These are phyloP conservation scores for Nilaparvata lugens DNA, from an alignment of 1,140 invertebrate genomes.

Conservation along the genomic window DNA sequence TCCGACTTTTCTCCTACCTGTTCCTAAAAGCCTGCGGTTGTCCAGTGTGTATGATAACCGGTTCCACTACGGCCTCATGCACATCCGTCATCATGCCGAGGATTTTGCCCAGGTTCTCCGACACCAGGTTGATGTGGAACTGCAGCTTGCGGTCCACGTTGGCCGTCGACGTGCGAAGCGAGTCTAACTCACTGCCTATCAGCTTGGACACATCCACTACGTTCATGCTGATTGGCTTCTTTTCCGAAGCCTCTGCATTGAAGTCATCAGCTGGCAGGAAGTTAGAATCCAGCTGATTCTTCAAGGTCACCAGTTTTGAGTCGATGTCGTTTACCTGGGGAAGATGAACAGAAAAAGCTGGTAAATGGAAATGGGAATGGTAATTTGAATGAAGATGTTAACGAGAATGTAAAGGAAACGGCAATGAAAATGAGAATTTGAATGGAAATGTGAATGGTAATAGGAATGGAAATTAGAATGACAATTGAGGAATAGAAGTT, in stretches of 20 bases:
- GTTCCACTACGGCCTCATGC: constrained; percentile 65
- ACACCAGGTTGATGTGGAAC: constrained; percentile 73
- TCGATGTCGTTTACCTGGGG: constrained; percentile 57
- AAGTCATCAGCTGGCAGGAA: constrained; percentile 68
- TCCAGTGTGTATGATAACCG: constrained; percentile 15
- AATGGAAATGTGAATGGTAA: too few species aligned
- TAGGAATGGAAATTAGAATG: too few species aligned
- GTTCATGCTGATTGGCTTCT: constrained; percentile 63
- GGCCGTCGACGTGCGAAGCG: constrained; percentile 59
- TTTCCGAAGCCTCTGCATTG: constrained; percentile 74
- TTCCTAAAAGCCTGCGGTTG: constrained; percentile 31
- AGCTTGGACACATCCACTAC: constrained; percentile 68
- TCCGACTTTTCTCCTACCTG: too few species aligned
- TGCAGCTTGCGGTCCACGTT: constrained; percentile 72
- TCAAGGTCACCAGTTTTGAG: constrained; percentile 61
- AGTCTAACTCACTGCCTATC: constrained; percentile 63
- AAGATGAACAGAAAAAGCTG: too few species aligned
- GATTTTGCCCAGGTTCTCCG: constrained; percentile 66
- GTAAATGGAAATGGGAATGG: too few species aligned
- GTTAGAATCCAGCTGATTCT: constrained; percentile 72
- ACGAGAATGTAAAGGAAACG: too few species aligned
- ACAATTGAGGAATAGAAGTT: too few species aligned
- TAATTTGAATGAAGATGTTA: too few species aligned
- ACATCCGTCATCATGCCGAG: constrained; percentile 67
- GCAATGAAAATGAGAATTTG: too few species aligned